Conservation (phyloP, 2,797 vertebrate species). For the Xenopus petersii region DNA sequence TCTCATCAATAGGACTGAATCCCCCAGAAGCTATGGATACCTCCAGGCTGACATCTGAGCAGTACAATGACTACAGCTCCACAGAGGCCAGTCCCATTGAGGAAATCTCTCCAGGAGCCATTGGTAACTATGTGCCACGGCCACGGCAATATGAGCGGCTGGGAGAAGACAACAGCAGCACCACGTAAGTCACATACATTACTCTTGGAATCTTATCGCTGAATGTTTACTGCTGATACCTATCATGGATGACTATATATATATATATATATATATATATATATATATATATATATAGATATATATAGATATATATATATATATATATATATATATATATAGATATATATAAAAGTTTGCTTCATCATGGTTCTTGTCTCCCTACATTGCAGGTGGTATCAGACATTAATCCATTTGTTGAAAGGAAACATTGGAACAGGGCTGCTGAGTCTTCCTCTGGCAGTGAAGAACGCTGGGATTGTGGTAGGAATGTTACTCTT, state of each 20-base stretch:
- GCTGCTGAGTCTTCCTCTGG: constrained; percentile 90
- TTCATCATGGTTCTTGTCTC: not conserved
- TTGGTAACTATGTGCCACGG: constrained; percentile 51
- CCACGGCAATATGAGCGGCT: constrained; percentile 66
- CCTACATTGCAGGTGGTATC: constrained; percentile 71
- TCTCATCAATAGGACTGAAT: no score
- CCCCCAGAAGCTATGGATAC: constrained; percentile 68
- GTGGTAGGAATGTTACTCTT: constrained; percentile 69
- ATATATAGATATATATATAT: no score
- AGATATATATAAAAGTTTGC: no score
- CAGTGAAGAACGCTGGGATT: constrained; percentile 90
- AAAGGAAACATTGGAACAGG: constrained; percentile 95
- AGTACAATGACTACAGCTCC: constrained; percentile 73
- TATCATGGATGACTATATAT: no score
- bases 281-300: no score
- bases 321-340: no score
- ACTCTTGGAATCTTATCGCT: no score
- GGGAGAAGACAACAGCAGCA: constrained; percentile 57
- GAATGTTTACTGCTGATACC: no score
- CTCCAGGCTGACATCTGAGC: constrained; percentile 64
- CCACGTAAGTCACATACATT: constrained; percentile 63
- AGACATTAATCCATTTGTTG: constrained; percentile 92
- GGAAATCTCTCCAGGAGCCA: constrained; percentile 39
- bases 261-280: no score
- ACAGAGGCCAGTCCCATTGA: constrained; percentile 60